phyloP scores from a whole-genome alignment of 2,797 vertebrate genomes.

The Menidia menidia region DNA sequence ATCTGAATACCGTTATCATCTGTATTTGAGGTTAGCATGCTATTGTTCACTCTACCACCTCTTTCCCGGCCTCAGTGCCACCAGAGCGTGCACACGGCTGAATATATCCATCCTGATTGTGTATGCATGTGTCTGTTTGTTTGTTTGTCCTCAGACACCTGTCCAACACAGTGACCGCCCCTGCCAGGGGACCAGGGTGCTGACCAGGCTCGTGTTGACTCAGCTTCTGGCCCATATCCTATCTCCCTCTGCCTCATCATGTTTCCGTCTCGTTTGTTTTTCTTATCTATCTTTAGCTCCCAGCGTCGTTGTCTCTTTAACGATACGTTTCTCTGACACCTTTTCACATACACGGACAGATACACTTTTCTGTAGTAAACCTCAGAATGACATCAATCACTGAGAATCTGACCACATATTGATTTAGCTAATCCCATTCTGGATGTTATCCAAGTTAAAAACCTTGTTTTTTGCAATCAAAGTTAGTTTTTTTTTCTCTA shows the following conservation, averaged over 20 bases:
- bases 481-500: background rate
- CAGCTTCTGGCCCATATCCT: conserved; percentile 17
- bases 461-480: background rate
- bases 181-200: conserved; percentile 21
- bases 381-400: background rate
- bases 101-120: conserved; percentile 6
- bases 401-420: conserved; percentile 10
- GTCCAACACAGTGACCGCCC: conserved; percentile 23
- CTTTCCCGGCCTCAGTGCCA: background rate
- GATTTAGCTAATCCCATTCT: background rate
- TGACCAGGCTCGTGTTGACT: conserved; percentile 26
- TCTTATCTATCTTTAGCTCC: conserved; percentile 36
- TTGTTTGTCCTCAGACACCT: conserved; percentile 24
- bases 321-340: conserved; percentile 17
- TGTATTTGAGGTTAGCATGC: background rate
- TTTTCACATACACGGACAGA: background rate
- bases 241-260: conserved; percentile 10
- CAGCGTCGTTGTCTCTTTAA: conserved; percentile 25
- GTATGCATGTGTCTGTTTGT: conserved; percentile 2
- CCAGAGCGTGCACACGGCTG: conserved; percentile 3
- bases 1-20: no score
- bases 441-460: no score
- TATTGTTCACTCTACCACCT: conserved; percentile 18
- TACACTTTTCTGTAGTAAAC: conserved; percentile 6
- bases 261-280: conserved; percentile 32